Evolutionary conservation across 2,113 vertebrate genomes (phyloP).

Genomic region (Brachyistius frenatus): DNA sequence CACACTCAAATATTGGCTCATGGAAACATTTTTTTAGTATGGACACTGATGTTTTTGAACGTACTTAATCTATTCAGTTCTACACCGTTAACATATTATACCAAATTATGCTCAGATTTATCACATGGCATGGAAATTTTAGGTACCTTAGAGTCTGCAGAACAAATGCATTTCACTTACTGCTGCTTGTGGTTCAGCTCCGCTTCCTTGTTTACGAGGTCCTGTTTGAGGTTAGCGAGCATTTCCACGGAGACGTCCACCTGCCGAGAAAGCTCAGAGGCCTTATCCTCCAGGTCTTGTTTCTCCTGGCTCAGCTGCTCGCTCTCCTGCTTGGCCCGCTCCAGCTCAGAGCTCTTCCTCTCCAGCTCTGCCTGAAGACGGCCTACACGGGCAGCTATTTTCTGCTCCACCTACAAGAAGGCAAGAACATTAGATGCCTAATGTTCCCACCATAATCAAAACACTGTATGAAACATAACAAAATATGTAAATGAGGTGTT

Average conservation of each 20-base stretch:
- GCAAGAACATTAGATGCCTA: slow-evolving; percentile 8
- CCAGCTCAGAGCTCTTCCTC: slow-evolving; percentile 94
- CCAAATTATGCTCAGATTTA: no score
- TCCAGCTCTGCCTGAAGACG: slow-evolving; percentile 96
- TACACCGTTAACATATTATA: no score
- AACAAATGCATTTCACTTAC: slow-evolving; percentile 82
- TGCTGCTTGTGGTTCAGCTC: slow-evolving; percentile 97
- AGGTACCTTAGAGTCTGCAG: background rate
- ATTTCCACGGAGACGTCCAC: slow-evolving; percentile 99
- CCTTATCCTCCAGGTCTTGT: slow-evolving; percentile 95
- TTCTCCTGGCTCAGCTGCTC: slow-evolving; percentile 93
- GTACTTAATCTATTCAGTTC: no score
- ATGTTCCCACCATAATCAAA: background rate
- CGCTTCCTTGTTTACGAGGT: slow-evolving; percentile 97
- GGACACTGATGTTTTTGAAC: no score
- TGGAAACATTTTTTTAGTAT: no score
- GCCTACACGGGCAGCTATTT: slow-evolving; percentile 95
- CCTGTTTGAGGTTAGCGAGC: slow-evolving; percentile 97
- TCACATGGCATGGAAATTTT: no score
- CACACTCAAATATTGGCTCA: no score
- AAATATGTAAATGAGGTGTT: background rate
- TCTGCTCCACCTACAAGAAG: slow-evolving; percentile 91
- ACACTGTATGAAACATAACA: background rate
- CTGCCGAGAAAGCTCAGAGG: slow-evolving; percentile 94
- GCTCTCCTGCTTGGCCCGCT: slow-evolving; percentile 95